Evolutionary conservation across 2,797 vertebrate species (phyloP), one percentile per base, ranked within the genome.

Genomic region (Megalops cyprinoides): DNA sequence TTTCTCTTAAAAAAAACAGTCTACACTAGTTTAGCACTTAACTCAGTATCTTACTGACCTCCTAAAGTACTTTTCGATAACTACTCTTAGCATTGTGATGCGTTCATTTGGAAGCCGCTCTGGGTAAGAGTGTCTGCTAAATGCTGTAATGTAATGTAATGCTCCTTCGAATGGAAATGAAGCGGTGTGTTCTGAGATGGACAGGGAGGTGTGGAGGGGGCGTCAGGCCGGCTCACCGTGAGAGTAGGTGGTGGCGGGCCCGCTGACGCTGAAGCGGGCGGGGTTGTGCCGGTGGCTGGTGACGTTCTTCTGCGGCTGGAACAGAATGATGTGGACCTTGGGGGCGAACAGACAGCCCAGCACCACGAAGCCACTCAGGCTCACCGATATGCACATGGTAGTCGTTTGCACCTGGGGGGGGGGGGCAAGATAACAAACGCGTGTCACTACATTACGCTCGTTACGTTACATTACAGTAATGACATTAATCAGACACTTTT

Each of bases 261-360:
- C 98, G 2, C 97, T 99, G 91, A 98, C 97, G 31, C 98, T 99
- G 94, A 98, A 97, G 84, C 97, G 96, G 90, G 97, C 98, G 89
- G 98, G 95, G 86, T 98, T 98, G 71, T 99, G 96, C 77, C 98
- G 94, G 92, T 99, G 98, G 60, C 96, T 99, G 89, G 97, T 94
- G 88, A 99, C 98, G 0, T 99, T 99, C 94, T 99, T 99, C 94
- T 99, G 97, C 44, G 98, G 98, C 89, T 99, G 98, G 89, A 99
- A 99, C 90, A 99, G 95, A 91, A 99, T 97, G 83, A 99, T 99
- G 87, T 99, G 97, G 81, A 99, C 98, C 89, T 99, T 99, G 75
- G 98, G 98, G 0, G 97, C 97, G 83, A 99, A 99, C 94, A 99
- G 93, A 83, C 98, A 99, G 82, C 98, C 98, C 88, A 99, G 90